Evolutionary conservation across 2,888 invertebrate species (phyloP).

Genomic region (Miltochrista miniata): DNA sequence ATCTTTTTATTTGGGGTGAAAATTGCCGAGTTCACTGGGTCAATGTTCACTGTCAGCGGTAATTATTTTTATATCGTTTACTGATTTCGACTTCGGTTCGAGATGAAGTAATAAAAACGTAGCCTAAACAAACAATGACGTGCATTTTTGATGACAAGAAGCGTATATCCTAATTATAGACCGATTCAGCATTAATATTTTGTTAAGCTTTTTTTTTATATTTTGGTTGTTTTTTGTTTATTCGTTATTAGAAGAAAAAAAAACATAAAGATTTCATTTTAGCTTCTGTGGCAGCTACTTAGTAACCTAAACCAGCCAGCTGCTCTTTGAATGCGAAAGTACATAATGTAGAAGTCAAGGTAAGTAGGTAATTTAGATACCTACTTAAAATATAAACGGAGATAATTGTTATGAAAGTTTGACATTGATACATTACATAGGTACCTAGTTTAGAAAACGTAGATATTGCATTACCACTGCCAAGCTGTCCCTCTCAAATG

Average conservation of each 20-base stretch:
- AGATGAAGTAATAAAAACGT: constrained; percentile 9
- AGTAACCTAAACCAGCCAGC: no score
- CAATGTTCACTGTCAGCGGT: constrained; percentile 30
- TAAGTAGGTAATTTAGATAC: no score
- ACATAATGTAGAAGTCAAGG: no score
- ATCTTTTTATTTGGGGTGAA: constrained; percentile 62
- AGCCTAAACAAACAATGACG: constrained; percentile 33
- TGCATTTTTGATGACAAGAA: constrained; percentile 15
- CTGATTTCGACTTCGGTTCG: constrained; percentile 1
- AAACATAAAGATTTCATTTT: background rate
- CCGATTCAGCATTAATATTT: constrained; percentile 8
- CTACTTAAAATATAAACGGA: no score
- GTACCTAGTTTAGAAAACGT: no score
- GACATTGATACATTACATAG: no score
- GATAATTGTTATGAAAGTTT: no score
- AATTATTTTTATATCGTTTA: constrained; percentile 24
- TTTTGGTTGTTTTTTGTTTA: background rate
- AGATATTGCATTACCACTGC: no score
- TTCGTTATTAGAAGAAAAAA: background rate
- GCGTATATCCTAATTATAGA: constrained; percentile 6
- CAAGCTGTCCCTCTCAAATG: no score
- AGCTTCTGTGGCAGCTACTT: no score
- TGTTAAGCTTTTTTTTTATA: no score
- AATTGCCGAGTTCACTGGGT: constrained; percentile 61
- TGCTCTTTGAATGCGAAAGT: no score